A percentile compares a stretch with the other conserved stretches of the same genome.
Conservation (phyloP, 2,888 invertebrate genomes). For the Cactoblastis cactorum region DNA sequence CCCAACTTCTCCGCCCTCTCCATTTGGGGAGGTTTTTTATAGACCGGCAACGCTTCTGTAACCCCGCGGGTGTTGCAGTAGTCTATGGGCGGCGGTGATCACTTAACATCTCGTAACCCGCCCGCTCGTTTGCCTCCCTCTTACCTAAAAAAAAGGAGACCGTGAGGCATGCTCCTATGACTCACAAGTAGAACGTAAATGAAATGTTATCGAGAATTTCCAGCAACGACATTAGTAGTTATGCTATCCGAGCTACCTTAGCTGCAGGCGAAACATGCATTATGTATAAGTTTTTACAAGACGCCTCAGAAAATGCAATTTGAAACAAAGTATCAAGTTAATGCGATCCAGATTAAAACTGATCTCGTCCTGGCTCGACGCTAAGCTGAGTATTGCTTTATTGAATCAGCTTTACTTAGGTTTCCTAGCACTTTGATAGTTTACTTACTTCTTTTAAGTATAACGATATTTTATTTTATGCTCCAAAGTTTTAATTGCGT, state of each 20-base stretch:
- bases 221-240: slow-evolving; percentile 36
- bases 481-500: not conserved
- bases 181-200: not conserved
- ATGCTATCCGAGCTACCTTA: slow-evolving; percentile 32
- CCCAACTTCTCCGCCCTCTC: no score
- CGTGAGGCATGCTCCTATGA: no score
- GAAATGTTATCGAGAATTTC: slow-evolving; percentile 13
- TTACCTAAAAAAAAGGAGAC: no score
- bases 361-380: not conserved
- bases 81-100: no score
- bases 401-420: slow-evolving; percentile 3
- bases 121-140: no score
- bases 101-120: no score
- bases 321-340: slow-evolving; percentile 77
- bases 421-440: not conserved
- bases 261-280: slow-evolving; percentile 71
- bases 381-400: slow-evolving; percentile 15
- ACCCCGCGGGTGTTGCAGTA: no score
- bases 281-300: slow-evolving; percentile 75
- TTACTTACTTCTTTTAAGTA: not conserved
- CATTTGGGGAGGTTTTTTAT: no score
- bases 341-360: slow-evolving; percentile 70
- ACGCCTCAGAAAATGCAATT: slow-evolving; percentile 71
- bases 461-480: not conserved
- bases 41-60: no score